Conservation (phyloP, 1,140 invertebrate genomes). For the Bombus picipes region DNA sequence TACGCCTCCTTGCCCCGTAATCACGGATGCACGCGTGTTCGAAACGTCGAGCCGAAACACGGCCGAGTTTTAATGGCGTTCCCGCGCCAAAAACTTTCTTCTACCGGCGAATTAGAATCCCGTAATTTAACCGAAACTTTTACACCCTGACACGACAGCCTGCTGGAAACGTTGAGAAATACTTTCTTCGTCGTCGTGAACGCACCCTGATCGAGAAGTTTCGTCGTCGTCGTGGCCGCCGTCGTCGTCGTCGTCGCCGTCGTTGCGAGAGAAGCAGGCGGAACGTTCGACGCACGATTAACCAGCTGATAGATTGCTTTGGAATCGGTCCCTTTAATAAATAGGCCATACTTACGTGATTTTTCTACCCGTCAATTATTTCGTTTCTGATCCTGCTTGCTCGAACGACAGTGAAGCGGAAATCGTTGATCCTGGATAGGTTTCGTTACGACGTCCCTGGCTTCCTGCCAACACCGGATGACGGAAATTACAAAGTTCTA, state of each 20-base stretch:
- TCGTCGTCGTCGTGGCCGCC: too few species aligned
- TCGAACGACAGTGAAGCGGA: slow-evolving; percentile 25
- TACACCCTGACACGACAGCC: neutral
- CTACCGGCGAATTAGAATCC: slow-evolving; percentile 38
- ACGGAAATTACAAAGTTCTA: neutral
- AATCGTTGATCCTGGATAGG: slow-evolving; percentile 36
- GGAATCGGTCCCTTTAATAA: slow-evolving; percentile 53
- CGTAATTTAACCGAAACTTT: slow-evolving; percentile 45
- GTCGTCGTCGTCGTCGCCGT: neutral
- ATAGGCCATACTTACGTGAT: slow-evolving; percentile 48
- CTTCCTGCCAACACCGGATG: slow-evolving; percentile 27
- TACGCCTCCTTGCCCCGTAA: slow-evolving; percentile 53
- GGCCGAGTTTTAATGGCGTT: slow-evolving; percentile 31
- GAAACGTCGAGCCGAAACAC: slow-evolving; percentile 22
- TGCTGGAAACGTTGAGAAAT: neutral
- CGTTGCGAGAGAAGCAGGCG: slow-evolving; percentile 12
- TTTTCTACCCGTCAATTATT: slow-evolving; percentile 59
- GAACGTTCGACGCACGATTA: slow-evolving; percentile 58
- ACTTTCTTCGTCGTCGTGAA: neutral
- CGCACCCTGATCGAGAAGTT: neutral
- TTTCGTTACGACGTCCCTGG: slow-evolving; percentile 21
- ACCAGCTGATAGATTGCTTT: slow-evolving; percentile 54
- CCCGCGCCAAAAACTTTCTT: slow-evolving; percentile 24
- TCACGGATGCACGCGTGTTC: slow-evolving; percentile 49
- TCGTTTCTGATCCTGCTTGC: slow-evolving; percentile 29